Base-by-base conservation (phyloP, 2,113 vertebrate genomes). In the Corythornis madagascariensis region DNA sequence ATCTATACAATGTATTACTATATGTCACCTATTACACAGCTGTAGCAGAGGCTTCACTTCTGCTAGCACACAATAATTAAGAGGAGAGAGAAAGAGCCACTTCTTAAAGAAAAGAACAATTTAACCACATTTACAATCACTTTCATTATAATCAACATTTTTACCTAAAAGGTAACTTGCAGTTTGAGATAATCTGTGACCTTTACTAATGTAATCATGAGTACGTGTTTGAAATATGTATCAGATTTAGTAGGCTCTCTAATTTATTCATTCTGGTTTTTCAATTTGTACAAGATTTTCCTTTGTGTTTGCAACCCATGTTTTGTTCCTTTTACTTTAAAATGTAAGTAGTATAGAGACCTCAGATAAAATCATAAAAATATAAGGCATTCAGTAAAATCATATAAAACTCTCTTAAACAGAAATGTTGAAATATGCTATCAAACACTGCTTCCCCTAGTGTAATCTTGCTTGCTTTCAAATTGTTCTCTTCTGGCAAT, bases 401-500 rank as follows among this genome's bases (percentile, higher is more conserved):
- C 4, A 35, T 38, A 80, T 70, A 81, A 90, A 94, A 63, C 11
- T 82, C 24, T 56, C 56, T 87, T 56, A 60, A 84, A 77, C 21
- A 24, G 31, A 43, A 70, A 87, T 45, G 40, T 29, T 95, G 86
- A 94, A 73, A 90, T 47, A 70, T 24, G 47, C 16, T 42, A 53
- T 14, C 24, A 75, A 69, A 75, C 60, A 48, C 33, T 94, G 19
- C 35, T 78, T 86, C 45, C 74, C 25, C 45, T 45, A 53, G 57
- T 72, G 77, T 69, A 86, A 80, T 90, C 59, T 80, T 79, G 26
- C 60, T 83, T 90, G n/a, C 18, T 83, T 92, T 88, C 67, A 82
- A 94, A 83, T 86, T 78, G 35, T 42, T 92, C 35, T 93, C 40
- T 94, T 93, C 71, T 94, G 89, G 65, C 81, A 94, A 81, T 16